phyloP scores from a whole-genome alignment of 2,888 invertebrate genomes.

The Mantis religiosa region DNA sequence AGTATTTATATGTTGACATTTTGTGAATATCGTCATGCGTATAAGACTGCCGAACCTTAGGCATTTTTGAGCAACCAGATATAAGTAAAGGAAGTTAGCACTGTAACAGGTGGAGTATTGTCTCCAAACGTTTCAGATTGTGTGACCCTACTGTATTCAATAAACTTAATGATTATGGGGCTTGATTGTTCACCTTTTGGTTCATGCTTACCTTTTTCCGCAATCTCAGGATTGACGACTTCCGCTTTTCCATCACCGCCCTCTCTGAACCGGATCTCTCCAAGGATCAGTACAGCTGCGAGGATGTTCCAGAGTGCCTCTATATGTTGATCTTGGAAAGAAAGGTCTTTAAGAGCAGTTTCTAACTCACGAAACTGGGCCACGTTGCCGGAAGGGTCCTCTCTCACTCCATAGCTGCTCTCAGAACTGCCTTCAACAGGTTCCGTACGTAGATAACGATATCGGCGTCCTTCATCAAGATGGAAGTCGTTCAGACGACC shows the following conservation, averaged over 20 bases:
- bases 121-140: no score
- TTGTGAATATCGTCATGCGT: no score
- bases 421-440: conserved; percentile 34
- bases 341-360: conserved; percentile 59
- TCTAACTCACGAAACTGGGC: conserved; percentile 60
- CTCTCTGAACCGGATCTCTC: conserved; percentile 73
- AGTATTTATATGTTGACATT: no score
- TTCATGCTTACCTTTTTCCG: conserved; percentile 50
- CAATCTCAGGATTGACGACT: conserved; percentile 67
- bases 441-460: conserved; percentile 62
- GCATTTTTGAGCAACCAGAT: no score
- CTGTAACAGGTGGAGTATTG: no score
- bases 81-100: no score
- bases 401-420: conserved; percentile 31
- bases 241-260: conserved; percentile 62
- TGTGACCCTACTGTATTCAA: no score
- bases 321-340: conserved; percentile 68
- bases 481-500: conserved; percentile 63
- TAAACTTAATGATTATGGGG: no score
- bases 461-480: conserved; percentile 64
- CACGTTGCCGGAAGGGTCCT: conserved; percentile 47
- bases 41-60: no score
- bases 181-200: not conserved
- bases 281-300: conserved; percentile 72
- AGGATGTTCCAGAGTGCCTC: conserved; percentile 66